Evolutionary conservation across 2,888 invertebrate genomes (phyloP), one percentile per base, ranked within the genome.

Genomic region (Listrodromus nycthemerus): DNA sequence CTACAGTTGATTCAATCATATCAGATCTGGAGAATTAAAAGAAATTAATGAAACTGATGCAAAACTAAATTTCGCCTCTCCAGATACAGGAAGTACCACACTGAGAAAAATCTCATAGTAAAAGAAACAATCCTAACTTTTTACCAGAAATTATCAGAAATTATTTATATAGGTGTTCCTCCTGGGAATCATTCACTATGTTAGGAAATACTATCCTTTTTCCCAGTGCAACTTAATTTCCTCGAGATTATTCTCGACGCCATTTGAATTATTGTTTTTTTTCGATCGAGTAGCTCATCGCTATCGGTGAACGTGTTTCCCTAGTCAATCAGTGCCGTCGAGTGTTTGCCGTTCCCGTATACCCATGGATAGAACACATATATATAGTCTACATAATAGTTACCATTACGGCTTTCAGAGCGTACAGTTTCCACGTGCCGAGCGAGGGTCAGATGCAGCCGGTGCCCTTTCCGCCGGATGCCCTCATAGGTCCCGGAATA

Each of bases 401-500:
- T 66, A 45, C 55, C 65, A 48, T 79, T 69, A 50, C 21, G 83
- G 71, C 33, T 95, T 96, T 63, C 95, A 98, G 98, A 88, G 98
- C 98, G 41, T 98, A 98, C 94, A 98, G 98, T 90, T 98, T 98
- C 95, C 98, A 98, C 94, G 97, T 98, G 91, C 97, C 96, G 88
- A 97, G 96, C 84, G 97, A 97, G 91, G 97, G 97, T 63, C 96
- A 97, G 92, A 96, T 97, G 95, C 97, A 97, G 94, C 98, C 98
- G 67, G 98, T 98, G 89, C 98, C 97, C 82, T 99, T 98, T 94
- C 98, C 98, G 30, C 96, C 97, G 37, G 98, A 99, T 94, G 98
- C 98, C 82, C 95, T 98, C 85, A 96, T 97, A 92, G 98, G 98
- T 21, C 97, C 98, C 21, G 98, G 98, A 81, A 98, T 98, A 88